Conservation (phyloP, 2,888 invertebrate genomes). For the Marronus borbonicus region DNA sequence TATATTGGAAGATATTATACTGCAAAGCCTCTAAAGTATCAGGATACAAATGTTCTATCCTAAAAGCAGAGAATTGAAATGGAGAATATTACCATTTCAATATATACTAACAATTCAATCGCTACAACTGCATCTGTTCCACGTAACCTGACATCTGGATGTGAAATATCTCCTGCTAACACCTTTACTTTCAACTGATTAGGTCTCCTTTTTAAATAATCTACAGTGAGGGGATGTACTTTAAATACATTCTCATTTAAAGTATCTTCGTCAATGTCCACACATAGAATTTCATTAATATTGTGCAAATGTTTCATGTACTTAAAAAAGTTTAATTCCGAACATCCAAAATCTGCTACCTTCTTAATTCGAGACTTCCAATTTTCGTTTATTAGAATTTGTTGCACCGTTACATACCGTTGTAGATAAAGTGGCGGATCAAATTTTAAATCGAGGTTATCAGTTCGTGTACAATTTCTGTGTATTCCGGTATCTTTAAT, state of each 20-base stretch:
- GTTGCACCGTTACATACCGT: constrained; percentile 78
- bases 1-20: constrained; percentile 85
- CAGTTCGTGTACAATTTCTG: constrained; percentile 43
- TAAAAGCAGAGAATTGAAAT: constrained; percentile 61
- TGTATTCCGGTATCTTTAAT: constrained; percentile 35
- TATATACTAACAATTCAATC: constrained; percentile 82
- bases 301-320: constrained; percentile 79
- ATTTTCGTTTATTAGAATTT: constrained; percentile 75
- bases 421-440: constrained; percentile 86
- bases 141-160: constrained; percentile 78
- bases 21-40: constrained; percentile 82
- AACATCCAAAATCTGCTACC: constrained; percentile 90
- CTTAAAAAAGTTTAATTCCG: constrained; percentile 82
- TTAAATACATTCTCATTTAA: constrained; percentile 69
- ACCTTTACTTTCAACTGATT: constrained; percentile 76
- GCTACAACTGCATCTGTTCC: constrained; percentile 86
- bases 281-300: constrained; percentile 79
- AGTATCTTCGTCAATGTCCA: constrained; percentile 79
- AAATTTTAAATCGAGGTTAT: constrained; percentile 69
- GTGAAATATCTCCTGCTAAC: constrained; percentile 83
- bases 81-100: neutral
- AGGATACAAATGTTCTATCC: constrained; percentile 90
- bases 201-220: constrained; percentile 74
- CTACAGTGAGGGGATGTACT: constrained; percentile 73
- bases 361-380: constrained; percentile 74